Base-by-base conservation (phyloP, 1,140 invertebrate species). In the Drosophila ficusphila region DNA sequence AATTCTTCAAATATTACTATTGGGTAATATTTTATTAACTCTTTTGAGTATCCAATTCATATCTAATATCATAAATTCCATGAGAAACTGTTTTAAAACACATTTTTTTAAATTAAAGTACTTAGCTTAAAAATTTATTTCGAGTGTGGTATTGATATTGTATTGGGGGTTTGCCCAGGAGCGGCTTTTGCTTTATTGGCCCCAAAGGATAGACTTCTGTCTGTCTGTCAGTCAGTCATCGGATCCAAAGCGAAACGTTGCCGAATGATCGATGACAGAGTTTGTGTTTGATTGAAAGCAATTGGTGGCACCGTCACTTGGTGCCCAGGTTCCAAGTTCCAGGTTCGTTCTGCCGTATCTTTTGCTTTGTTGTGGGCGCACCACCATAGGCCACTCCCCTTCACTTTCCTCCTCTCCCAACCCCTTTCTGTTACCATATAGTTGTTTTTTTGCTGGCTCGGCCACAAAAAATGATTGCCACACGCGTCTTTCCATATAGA, bases 251-350 rank as follows among this genome's bases (percentile, higher is more conserved):
- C 41, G 42, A 65, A 46, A 48, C 56, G 56, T 49, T 57, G 41
- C 82, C 73, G 82, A 81, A 86, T 86, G 82, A 86, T 86, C 82
- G 77, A 86, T 86, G 82, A 88, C 82, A 86, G 82, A 88, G 82
- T 75, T 88, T 86, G 82, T 78, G 82, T 86, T 86, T 86, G 82
- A 86, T 86, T 86, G 82, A 86, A 86, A 86, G 82, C 82, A 86
- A 86, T 86, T 86, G 82, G 82, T 86, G 82, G 82, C 82, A 88
- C 82, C 82, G 77, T 82, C 82, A 88, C 82, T 88, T 86, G 82
- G 64, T 42, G 53, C 31, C 38, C 38, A 33, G 33, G 33, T 27
- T 19, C 9, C 49, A 14, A 7, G n/a, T 21, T 49, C 47, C 47
- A 60, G 41, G 11, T 42, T 21, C 18, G 16, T 53, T 33, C 23